Evolutionary conservation across 2,888 invertebrate genomes (phyloP).

Genomic region (Ophion slaviceki): DNA sequence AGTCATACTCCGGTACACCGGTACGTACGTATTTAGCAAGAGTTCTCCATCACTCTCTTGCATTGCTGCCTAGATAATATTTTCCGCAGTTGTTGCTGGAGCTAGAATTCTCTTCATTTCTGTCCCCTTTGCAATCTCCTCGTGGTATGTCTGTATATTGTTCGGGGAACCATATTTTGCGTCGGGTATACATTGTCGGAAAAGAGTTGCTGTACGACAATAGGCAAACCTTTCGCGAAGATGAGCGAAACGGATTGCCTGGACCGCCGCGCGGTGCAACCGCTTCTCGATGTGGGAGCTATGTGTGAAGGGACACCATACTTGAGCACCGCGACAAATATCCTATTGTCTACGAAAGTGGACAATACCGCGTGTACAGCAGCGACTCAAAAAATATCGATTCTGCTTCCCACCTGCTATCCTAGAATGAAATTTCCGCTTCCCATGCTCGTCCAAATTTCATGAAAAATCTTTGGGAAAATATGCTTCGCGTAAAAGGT

Average conservation of each 20-base stretch:
- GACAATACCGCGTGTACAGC: not conserved
- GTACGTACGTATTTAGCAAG: constrained; percentile 51
- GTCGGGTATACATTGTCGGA: not conserved
- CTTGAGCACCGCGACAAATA: constrained; percentile 14
- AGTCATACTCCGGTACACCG: constrained; percentile 30
- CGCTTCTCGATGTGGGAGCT: constrained; percentile 13
- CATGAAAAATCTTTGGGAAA: not conserved
- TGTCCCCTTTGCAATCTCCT: constrained; percentile 5
- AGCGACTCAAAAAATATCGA: not conserved
- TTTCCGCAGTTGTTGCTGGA: constrained; percentile 10
- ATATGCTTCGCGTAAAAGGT: no score
- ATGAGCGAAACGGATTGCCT: constrained; percentile 41
- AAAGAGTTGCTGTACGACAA: constrained; percentile 29
- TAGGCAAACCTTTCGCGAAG: constrained; percentile 37
- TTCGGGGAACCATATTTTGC: not conserved
- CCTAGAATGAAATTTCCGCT: constrained; percentile 1
- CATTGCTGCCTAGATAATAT: constrained; percentile 30
- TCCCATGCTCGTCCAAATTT: constrained; percentile 2
- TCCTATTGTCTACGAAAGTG: constrained; percentile 21
- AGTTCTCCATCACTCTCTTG: constrained; percentile 32
- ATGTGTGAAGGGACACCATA: constrained; percentile 22
- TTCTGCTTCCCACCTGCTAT: not conserved
- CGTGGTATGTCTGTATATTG: not conserved
- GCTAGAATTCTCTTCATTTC: constrained; percentile 12
- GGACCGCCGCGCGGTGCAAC: constrained; percentile 20